Base-by-base conservation (phyloP, 2,113 vertebrate species). In the Neofelis nebulosa region DNA sequence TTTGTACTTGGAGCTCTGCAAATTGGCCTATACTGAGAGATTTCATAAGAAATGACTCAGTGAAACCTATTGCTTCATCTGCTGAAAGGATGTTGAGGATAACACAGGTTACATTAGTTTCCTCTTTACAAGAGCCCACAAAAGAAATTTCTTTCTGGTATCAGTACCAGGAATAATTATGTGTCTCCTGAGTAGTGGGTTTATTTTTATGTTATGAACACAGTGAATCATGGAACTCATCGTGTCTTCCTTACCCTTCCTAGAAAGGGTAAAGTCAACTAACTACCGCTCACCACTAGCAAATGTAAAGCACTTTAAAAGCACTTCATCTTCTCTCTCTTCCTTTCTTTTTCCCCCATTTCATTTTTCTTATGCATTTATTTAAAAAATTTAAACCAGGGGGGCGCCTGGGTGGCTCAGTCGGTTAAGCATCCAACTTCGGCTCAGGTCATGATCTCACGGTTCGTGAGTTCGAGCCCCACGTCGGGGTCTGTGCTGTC, bases 1-100 rank as follows among this genome's bases (percentile, higher is more conserved):
- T 31, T 45, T 63, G 52, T 55, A 36, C 61, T 71, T 95, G 61
- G 74, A 69, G 29, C 23, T 45, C 31, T 6, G 50, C 41, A 29
- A 78, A 52, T 78, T 16, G 48, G 69, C 7, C 68, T 83, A 41
- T 19, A 63, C 4, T 8, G n/a, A 89, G 50, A 83, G 33, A 71
- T 55, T 21, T 82, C 61, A 19, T 33, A 76, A 82, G 66, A 68
- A 91, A 71, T 29, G 69, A 84, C 79, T 89, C 29, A 63, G 3
- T 31, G 76, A 92, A 92, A 89, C 11, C 69, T 92, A 33, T 29
- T 96, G 36, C 48, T 88, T 92, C 76, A 48, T 66, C 68, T 82
- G 79, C 23, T 68, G 66, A 91, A 95, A 69, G 8, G 38, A n/a
- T 36, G 82, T 50, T 76, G 29, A 92, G 63, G 61, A 61, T 14